Conservation (phyloP, 2,797 vertebrate genomes). For the Coregonus sp. region DNA sequence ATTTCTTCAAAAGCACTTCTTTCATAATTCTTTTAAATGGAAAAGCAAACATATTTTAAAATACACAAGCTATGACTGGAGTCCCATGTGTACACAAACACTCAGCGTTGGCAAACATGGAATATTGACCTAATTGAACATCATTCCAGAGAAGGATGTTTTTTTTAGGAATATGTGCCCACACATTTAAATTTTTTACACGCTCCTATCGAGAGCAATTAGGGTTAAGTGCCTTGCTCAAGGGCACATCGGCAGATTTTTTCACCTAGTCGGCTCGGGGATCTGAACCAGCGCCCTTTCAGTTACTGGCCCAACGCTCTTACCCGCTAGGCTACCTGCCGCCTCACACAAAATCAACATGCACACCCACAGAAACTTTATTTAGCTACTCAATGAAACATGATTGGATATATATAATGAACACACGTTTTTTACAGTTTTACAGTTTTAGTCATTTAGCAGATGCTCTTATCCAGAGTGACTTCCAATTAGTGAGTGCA, state of each 20-base stretch:
- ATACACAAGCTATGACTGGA: neutral
- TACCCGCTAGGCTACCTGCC: neutral
- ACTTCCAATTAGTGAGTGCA: too few species aligned
- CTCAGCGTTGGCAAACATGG: neutral
- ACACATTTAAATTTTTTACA: neutral
- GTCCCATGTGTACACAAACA: constrained; percentile 3
- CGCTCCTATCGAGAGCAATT: too few species aligned
- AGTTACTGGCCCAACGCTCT: too few species aligned
- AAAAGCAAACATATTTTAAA: constrained; percentile 12
- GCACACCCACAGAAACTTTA: neutral
- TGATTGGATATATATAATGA: neutral
- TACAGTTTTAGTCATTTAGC: too few species aligned
- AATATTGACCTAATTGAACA: constrained; percentile 6
- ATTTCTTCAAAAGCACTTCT: neutral
- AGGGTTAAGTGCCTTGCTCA: too few species aligned
- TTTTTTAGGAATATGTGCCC: neutral
- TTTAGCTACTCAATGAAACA: neutral
- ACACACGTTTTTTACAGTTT: neutral
- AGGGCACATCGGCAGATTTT: too few species aligned
- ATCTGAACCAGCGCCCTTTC: too few species aligned
- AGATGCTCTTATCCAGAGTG: too few species aligned
- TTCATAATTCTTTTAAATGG: neutral
- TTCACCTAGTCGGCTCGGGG: too few species aligned
- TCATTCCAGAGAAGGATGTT: neutral
- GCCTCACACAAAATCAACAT: neutral